Conservation (phyloP, 2,888 invertebrate species). For the Eristalinus sepulchralis region DNA sequence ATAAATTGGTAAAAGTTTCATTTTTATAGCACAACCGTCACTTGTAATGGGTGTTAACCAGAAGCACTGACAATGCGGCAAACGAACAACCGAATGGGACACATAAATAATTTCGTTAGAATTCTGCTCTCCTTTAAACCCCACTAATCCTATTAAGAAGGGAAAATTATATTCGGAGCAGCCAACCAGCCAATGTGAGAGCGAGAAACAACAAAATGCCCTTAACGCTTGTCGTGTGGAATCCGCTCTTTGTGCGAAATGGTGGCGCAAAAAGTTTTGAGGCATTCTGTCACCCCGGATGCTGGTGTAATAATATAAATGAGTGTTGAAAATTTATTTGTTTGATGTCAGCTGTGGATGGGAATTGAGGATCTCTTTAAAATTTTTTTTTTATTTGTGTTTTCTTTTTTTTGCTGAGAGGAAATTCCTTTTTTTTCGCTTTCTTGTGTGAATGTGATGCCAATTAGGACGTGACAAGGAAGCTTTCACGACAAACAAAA, state of each 20-base stretch:
- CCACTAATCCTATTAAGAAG: slow-evolving; percentile 21
- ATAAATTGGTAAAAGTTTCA: slow-evolving; percentile 27
- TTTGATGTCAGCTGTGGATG: not conserved
- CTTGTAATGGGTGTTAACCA: slow-evolving; percentile 28
- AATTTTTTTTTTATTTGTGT: not conserved
- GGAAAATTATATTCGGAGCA: slow-evolving; percentile 12
- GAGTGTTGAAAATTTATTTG: slow-evolving; percentile 32
- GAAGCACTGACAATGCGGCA: not conserved
- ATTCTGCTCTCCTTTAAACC: slow-evolving; percentile 1
- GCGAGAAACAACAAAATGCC: not conserved
- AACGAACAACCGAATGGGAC: not conserved
- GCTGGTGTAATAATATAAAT: slow-evolving; percentile 34
- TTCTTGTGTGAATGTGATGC: no score
- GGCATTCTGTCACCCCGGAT: slow-evolving; percentile 1
- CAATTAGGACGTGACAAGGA: no score
- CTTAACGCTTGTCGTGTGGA: not conserved
- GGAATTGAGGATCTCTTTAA: not conserved
- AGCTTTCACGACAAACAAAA: no score
- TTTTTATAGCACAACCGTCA: slow-evolving; percentile 38
- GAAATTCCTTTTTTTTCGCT: no score
- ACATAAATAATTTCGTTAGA: slow-evolving; percentile 10
- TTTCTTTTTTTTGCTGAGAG: not conserved
- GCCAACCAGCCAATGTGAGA: not conserved
- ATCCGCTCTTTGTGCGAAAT: not conserved
- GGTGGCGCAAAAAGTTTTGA: slow-evolving; percentile 17